Percentiles rank a stretch among this genome's conserved stretches.
phyloP scores from a whole-genome alignment of 1,140 invertebrate species.

The Oryzaephilus surinamensis region DNA sequence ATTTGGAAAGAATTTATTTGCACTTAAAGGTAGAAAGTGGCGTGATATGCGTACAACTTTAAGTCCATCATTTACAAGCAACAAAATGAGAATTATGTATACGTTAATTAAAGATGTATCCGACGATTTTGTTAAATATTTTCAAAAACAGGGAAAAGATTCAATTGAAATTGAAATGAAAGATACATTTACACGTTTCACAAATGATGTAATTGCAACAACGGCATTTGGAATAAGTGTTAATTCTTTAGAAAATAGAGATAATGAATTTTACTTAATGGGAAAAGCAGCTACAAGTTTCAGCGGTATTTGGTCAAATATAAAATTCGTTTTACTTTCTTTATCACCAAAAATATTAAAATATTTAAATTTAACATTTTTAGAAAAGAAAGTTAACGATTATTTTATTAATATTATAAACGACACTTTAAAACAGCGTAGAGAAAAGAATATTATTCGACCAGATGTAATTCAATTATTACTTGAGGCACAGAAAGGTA shows the following conservation, averaged over 20 bases:
- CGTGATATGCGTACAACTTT: constrained; percentile 31
- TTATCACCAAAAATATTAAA: too few species aligned
- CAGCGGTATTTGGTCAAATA: not conserved
- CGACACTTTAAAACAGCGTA: too few species aligned
- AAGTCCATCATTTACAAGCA: constrained; percentile 34
- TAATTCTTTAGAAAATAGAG: constrained; percentile 36
- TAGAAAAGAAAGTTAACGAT: too few species aligned
- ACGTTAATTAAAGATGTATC: constrained; percentile 23
- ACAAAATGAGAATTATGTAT: constrained; percentile 35
- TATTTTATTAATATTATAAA: too few species aligned
- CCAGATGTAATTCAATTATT: too few species aligned
- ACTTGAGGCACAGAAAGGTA: too few species aligned
- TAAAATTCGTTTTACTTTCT: not conserved
- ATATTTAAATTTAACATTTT: too few species aligned
- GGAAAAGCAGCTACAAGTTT: not conserved
- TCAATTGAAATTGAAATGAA: constrained; percentile 12
- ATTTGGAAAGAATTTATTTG: constrained; percentile 40
- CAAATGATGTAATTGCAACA: constrained; percentile 7
- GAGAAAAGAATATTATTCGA: too few species aligned
- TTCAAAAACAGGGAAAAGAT: constrained; percentile 16
- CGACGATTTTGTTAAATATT: constrained; percentile 26
- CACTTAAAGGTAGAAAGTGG: constrained; percentile 38
- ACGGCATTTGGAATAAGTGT: constrained; percentile 19
- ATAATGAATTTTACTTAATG: constrained; percentile 38
- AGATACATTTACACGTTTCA: constrained; percentile 7